phyloP scores from a whole-genome alignment of 2,797 vertebrate genomes.

The Mus caroli region DNA sequence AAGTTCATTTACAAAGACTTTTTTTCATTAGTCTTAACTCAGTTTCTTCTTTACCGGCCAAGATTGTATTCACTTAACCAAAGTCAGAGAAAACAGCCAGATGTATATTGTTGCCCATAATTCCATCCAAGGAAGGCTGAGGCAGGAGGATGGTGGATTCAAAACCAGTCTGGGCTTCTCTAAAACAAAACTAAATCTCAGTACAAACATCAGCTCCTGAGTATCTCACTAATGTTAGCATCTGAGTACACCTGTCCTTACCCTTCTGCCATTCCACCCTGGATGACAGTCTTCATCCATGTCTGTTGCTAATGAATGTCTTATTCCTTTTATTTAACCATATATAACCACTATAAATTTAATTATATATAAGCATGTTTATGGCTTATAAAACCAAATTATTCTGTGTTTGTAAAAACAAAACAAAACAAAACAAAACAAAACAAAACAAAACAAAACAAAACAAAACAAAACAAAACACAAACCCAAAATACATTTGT shows the following conservation, averaged over 20 bases:
- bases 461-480: background rate
- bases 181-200: background rate
- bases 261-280: background rate
- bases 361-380: background rate
- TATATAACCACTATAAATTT: background rate
- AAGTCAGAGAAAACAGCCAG: slow-evolving; percentile 28
- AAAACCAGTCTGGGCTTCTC: background rate
- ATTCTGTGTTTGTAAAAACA: slow-evolving; percentile 54
- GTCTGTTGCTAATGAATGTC: slow-evolving; percentile 11
- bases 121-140: background rate
- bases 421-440: too few relatives aligned
- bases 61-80: slow-evolving; percentile 53
- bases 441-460: background rate
- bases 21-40: slow-evolving; percentile 1
- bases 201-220: slow-evolving; percentile 48
- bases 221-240: background rate
- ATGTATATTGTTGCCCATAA: background rate
- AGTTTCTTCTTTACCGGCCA: slow-evolving; percentile 60
- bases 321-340: background rate
- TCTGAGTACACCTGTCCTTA: background rate
- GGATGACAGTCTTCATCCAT: background rate
- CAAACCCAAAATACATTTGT: slow-evolving; percentile 71
- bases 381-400: slow-evolving; percentile 1
- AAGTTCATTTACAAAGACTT: slow-evolving; percentile 79
- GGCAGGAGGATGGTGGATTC: background rate